These are phyloP conservation scores for Cephus rjabovi DNA, from an alignment of 2,888 invertebrate genomes.

Conservation along the genomic window DNA sequence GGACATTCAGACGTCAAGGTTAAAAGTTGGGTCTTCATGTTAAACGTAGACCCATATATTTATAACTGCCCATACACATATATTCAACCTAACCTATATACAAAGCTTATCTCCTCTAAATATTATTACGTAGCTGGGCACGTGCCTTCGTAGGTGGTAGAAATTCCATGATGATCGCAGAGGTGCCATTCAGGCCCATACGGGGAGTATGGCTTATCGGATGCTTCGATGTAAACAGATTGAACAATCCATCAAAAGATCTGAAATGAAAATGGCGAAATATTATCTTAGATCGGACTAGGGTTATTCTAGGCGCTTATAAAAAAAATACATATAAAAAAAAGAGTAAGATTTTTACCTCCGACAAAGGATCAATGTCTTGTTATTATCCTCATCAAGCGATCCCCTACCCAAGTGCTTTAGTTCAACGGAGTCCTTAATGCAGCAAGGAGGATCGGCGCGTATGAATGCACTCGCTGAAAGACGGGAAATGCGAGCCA, in stretches of 20 bases:
- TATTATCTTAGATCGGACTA: not conserved
- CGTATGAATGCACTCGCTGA: conserved; percentile 17
- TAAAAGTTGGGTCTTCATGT: not conserved
- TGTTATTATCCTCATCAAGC: not conserved
- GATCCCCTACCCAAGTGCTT: not conserved
- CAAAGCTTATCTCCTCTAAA: not conserved
- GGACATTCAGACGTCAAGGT: not conserved
- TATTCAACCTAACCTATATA: not conserved
- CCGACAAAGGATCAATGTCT: not conserved
- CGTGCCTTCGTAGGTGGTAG: not conserved
- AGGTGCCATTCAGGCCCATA: not conserved
- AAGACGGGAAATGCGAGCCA: conserved; percentile 10
- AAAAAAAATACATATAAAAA: not conserved
- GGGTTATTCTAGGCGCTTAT: not conserved
- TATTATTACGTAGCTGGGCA: not conserved
- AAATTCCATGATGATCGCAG: not conserved
- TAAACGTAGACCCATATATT: not conserved
- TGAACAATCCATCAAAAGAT: not conserved
- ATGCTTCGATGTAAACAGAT: not conserved
- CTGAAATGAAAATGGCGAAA: not conserved
- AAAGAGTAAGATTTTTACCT: not conserved
- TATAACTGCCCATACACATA: not conserved
- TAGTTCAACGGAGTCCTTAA: not conserved
- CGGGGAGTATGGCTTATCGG: too few relatives aligned
- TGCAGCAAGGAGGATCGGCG: not conserved